A percentile compares a stretch with the other conserved stretches of the same genome.
These are phyloP conservation scores for Drosophila kikkawai DNA, from an alignment of 1,140 invertebrate species.

Conservation along the genomic window DNA sequence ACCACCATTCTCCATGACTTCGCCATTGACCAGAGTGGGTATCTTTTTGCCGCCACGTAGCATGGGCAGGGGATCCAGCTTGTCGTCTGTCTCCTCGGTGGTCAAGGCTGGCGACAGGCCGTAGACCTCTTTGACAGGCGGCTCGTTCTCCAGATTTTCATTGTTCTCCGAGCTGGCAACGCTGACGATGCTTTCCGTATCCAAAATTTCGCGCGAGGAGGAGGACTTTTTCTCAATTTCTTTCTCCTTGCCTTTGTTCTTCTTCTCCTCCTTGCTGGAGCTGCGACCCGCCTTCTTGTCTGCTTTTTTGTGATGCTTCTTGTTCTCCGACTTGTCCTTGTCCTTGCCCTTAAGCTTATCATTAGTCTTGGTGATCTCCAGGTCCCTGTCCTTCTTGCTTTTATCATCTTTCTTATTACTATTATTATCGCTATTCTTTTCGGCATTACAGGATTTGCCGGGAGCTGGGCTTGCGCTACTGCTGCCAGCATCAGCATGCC, in stretches of 20 bases:
- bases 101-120: neutral
- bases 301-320: constrained; percentile 5
- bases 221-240: neutral
- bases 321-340: constrained; percentile 12
- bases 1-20: neutral
- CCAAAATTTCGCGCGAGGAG: neutral
- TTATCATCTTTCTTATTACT: constrained; percentile 10
- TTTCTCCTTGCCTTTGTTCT: neutral
- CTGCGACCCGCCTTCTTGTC: neutral
- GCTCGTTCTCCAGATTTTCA: constrained; percentile 63
- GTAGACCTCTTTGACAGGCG: constrained; percentile 4
- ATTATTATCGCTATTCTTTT: constrained; percentile 2
- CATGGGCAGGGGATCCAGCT: neutral
- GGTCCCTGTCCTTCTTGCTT: neutral
- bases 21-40: neutral
- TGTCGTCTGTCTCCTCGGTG: neutral
- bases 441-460: constrained; percentile 29
- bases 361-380: neutral
- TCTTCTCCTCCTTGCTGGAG: constrained; percentile 8
- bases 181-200: neutral
- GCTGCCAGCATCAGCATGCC: neutral
- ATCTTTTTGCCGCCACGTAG: neutral
- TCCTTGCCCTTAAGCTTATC: neutral
- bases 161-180: constrained; percentile 1
- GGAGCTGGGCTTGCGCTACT: neutral